Percentiles rank a stretch among this genome's conserved stretches.
Evolutionary conservation across 2,888 invertebrate species (phyloP).

Genomic region (Pseudococcus viburni): DNA sequence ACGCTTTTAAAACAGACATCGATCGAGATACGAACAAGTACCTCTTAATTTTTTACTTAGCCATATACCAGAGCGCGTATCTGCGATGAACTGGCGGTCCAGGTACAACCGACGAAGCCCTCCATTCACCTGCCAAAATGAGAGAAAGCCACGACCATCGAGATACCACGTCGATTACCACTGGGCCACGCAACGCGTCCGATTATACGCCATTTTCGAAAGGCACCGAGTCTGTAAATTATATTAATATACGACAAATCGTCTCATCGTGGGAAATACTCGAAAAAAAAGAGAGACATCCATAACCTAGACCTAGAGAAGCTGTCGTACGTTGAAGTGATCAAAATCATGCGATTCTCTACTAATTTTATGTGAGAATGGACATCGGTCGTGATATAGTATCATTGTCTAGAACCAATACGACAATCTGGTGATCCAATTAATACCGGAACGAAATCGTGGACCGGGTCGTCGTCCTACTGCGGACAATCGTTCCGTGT

Average conservation of each 20-base stretch:
- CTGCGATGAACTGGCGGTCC: not conserved
- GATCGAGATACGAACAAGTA: not conserved
- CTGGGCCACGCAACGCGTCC: not conserved
- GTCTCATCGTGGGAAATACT: not conserved
- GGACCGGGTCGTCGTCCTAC: not conserved
- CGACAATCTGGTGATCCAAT: constrained; percentile 27
- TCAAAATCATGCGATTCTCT: not conserved
- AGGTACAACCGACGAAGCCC: not conserved
- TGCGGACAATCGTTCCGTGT: constrained; percentile 10
- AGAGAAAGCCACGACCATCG: not conserved
- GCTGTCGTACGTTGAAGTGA: not conserved
- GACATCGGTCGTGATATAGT: not conserved
- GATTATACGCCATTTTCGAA: not conserved
- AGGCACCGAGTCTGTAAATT: not conserved
- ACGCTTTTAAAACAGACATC: not conserved
- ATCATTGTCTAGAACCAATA: constrained; percentile 13
- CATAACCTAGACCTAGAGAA: not conserved
- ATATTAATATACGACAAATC: not conserved
- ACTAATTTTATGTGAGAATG: not conserved
- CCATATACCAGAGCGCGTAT: not conserved
- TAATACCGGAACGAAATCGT: constrained; percentile 1
- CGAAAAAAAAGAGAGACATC: not conserved
- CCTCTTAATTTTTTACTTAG: not conserved
- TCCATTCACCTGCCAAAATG: constrained; percentile 12
- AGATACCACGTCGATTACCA: not conserved